These are phyloP conservation scores for Electrophaes corylata DNA, from an alignment of 2,888 invertebrate genomes.

Conservation along the genomic window DNA sequence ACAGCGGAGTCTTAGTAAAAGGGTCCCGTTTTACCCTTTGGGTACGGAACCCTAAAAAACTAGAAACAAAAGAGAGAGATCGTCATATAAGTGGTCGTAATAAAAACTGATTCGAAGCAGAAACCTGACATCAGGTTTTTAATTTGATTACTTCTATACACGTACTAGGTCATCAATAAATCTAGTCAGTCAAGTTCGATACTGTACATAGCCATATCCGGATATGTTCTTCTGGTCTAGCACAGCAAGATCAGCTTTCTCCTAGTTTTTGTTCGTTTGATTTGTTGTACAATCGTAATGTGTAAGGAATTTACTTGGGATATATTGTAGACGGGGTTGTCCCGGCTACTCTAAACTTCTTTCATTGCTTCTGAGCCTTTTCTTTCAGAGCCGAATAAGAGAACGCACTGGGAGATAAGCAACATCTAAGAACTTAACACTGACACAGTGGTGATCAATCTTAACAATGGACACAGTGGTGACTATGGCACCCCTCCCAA, in stretches of 20 bases:
- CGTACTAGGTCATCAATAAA: constrained; percentile 22
- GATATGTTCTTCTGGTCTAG: constrained; percentile 16
- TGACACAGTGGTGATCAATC: no score
- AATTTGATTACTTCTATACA: constrained; percentile 5
- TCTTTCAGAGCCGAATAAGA: no score
- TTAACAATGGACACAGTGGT: no score
- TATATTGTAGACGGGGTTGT: neutral
- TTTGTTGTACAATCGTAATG: constrained; percentile 1
- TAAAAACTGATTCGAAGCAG: neutral
- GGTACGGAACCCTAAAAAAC: no score
- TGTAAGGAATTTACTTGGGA: neutral
- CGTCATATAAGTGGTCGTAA: neutral
- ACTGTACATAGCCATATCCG: constrained; percentile 13
- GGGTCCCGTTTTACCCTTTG: no score
- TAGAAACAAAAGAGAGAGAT: neutral
- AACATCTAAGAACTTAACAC: no score
- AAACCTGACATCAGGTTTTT: constrained; percentile 11
- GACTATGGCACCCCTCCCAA: no score
- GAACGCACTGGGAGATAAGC: no score
- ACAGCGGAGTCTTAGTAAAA: no score
- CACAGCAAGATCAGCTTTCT: constrained; percentile 24
- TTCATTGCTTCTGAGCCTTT: no score
- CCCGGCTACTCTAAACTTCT: no score
- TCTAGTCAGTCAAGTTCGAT: constrained; percentile 16
- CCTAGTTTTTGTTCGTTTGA: constrained; percentile 9